Conservation (phyloP, 2,888 invertebrate genomes). For the Caenorhabditis sulstoni region DNA sequence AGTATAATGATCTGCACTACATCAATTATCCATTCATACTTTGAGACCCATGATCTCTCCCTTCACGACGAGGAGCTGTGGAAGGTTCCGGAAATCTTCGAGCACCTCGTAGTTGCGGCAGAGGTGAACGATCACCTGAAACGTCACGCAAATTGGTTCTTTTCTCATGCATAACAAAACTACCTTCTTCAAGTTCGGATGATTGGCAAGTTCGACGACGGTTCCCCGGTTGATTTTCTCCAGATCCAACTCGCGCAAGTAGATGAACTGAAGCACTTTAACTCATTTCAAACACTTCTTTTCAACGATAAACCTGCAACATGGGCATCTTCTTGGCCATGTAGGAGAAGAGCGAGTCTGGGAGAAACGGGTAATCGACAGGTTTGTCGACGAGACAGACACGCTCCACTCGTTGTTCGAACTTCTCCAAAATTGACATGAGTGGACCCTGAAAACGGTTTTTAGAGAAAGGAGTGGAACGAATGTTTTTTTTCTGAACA, state of each 20-base stretch:
- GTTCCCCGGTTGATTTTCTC: constrained; percentile 80
- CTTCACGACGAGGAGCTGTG: constrained; percentile 80
- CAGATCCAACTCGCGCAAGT: constrained; percentile 80
- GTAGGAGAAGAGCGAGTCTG: constrained; percentile 79
- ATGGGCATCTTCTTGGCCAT: constrained; percentile 77
- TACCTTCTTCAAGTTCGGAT: constrained; percentile 78
- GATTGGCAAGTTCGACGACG: constrained; percentile 77
- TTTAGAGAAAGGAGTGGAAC: constrained; percentile 8
- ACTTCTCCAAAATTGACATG: constrained; percentile 73
- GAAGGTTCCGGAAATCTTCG: constrained; percentile 78
- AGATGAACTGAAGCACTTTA: constrained; percentile 77
- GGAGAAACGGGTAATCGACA: constrained; percentile 80
- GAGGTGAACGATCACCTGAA: constrained; percentile 73
- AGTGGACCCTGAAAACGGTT: constrained; percentile 73
- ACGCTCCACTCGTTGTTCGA: constrained; percentile 78
- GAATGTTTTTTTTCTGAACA: constrained; percentile 1
- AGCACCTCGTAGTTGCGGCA: constrained; percentile 80
- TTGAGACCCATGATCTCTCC: constrained; percentile 80
- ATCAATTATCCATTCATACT: constrained; percentile 64
- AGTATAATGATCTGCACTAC: too few species aligned
- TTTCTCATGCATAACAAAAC: constrained; percentile 13
- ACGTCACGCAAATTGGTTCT: not conserved
- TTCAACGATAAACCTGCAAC: constrained; percentile 69
- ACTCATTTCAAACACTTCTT: constrained; percentile 9
- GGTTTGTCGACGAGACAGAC: constrained; percentile 80